These are phyloP conservation scores for Prunella strophiata DNA, from an alignment of 2,797 vertebrate genomes.

Conservation along the genomic window DNA sequence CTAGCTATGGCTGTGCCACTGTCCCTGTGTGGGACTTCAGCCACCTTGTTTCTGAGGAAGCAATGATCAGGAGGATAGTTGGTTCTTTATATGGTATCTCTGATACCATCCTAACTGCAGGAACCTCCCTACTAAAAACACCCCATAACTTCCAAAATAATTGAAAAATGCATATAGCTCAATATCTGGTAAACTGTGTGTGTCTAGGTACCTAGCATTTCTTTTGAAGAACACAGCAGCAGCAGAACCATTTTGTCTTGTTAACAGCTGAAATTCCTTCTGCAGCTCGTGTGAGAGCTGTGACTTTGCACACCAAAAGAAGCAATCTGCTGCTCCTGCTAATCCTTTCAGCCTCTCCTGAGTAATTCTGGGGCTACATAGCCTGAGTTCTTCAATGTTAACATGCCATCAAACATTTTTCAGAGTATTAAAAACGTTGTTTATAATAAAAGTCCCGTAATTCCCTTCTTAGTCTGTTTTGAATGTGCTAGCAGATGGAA, in stretches of 20 bases:
- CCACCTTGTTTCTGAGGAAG: neutral
- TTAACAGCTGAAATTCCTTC: neutral
- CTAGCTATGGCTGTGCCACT: neutral
- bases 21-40: neutral
- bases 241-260: neutral
- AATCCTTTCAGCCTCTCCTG: neutral
- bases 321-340: neutral
- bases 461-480: neutral
- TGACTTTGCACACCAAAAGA: neutral
- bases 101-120: neutral
- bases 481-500: conserved; percentile 7
- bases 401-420: conserved; percentile 40
- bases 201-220: neutral
- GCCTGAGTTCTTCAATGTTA: conserved; percentile 12
- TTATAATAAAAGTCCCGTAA: neutral
- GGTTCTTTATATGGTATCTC: neutral
- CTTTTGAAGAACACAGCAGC: neutral
- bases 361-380: neutral
- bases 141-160: fast-evolving
- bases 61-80: neutral
- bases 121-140: neutral
- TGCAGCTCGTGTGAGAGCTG: neutral
- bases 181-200: neutral
- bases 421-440: conserved; percentile 18
- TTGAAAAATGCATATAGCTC: neutral